Evolutionary conservation across 1,140 invertebrate genomes (phyloP).

Genomic region (Manduca sexta): DNA sequence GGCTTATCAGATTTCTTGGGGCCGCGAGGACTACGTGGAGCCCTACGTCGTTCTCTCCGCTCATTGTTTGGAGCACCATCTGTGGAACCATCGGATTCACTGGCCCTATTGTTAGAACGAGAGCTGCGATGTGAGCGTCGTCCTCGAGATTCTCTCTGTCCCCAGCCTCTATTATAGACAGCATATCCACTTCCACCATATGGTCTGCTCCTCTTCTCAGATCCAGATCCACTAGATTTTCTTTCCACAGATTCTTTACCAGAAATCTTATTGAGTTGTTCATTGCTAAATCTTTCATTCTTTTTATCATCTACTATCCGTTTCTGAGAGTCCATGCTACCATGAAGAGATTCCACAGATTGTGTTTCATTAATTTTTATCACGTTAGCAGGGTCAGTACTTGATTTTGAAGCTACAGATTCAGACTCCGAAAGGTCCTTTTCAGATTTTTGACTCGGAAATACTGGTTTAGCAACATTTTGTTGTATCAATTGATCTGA

Average conservation of each 20-base stretch:
- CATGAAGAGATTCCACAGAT: conserved; percentile 37
- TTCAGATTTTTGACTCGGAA: conserved; percentile 43
- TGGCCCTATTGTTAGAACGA: conserved; percentile 64
- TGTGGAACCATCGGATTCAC: conserved; percentile 62
- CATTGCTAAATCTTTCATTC: conserved; percentile 45
- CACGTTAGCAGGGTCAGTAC: conserved; percentile 34
- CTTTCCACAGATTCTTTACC: conserved; percentile 64
- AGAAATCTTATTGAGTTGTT: conserved; percentile 48
- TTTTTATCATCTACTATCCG: conserved; percentile 47
- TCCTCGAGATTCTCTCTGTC: conserved; percentile 54
- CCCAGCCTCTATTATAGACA: conserved; percentile 63
- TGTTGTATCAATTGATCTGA: conserved; percentile 29
- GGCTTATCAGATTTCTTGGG: conserved; percentile 49
- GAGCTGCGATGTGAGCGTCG: conserved; percentile 59
- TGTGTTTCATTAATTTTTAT: conserved; percentile 33
- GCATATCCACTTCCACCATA: conserved; percentile 59
- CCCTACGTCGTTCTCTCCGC: conserved; percentile 57
- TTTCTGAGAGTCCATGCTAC: conserved; percentile 33
- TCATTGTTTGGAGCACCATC: conserved; percentile 51
- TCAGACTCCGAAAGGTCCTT: conserved; percentile 57
- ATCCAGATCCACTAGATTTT: conserved; percentile 70
- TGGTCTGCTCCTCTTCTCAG: conserved; percentile 66
- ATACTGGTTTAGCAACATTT: conserved; percentile 32
- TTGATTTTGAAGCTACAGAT: conserved; percentile 50
- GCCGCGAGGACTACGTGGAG: conserved; percentile 52